Evolutionary conservation across 2,797 vertebrate species (phyloP), one percentile per base, ranked within the genome.

Genomic region (Dipus sagitta): DNA sequence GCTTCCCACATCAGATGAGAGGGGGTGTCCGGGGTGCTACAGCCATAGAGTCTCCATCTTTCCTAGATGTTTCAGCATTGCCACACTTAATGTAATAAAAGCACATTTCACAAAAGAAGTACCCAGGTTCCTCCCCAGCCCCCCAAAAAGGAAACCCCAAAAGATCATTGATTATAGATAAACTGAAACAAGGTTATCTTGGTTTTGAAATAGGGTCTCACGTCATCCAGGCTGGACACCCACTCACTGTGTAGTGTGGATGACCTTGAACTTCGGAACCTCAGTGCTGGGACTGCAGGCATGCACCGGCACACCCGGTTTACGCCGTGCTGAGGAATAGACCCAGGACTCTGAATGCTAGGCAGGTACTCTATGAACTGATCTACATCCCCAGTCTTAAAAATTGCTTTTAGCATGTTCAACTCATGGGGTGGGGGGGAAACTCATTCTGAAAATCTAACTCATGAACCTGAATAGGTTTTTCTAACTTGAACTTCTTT

Each of bases 141-240:
- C 67, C 14, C 15, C 64, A 52, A 81, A 87, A 30, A 90, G 42
- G 8, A 74, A 74, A 77, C 23, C 14, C 24, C 60, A 60, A 86
- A 90, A 28, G 80, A 52, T 28, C 68, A 28, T 32, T 93, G 54
- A 82, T 89, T 81, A 13, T 11, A 68, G 87, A 42, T 76, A 79
- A 86, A 88, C 76, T 68, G 65, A 75, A 83, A 24, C 62, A 71
- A 42, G 38, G 13, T 58, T 58, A 17, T 58, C 17, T 58, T 58
- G 54, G 13, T 60, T 82, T 85, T 79, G 58, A 82, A 85, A 86
- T 28, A 58, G 54, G 17, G 54, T 58, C 54, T 58, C 54, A 58
- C 17, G 4, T 58, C 15, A 17, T 13, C 17, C 54, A 58, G 54
- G 54, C 54, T 58, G 54, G 54, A 13, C 54, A 58, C 14, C 54